Evolutionary conservation across 1,140 invertebrate species (phyloP).

Genomic region (Chlorops oryzae): DNA sequence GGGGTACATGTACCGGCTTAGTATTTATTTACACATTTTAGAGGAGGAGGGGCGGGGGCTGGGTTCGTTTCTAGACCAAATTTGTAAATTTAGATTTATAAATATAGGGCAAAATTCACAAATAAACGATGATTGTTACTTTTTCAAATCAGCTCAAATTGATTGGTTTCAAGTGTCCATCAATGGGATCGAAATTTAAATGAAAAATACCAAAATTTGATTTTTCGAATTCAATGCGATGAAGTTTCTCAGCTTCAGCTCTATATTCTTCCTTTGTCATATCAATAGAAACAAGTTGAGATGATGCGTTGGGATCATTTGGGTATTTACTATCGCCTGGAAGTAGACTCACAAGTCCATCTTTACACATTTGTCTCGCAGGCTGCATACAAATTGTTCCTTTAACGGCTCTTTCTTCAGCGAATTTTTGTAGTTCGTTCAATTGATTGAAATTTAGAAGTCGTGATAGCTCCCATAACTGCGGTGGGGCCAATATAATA

Average conservation of each 20-base stretch:
- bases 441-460: constrained; percentile 48
- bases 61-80: no score
- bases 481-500: constrained; percentile 51
- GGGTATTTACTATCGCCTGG: constrained; percentile 48
- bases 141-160: no score
- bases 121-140: no score
- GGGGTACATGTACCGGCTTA: no score
- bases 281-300: constrained; percentile 20
- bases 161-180: constrained; percentile 34
- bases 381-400: constrained; percentile 48
- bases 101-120: no score
- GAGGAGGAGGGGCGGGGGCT: no score
- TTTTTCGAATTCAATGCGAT: constrained; percentile 34
- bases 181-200: constrained; percentile 25
- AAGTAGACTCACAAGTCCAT: constrained; percentile 39
- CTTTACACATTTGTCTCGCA: constrained; percentile 43
- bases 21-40: no score
- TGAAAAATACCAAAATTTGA: constrained; percentile 20
- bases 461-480: constrained; percentile 53
- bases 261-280: constrained; percentile 33
- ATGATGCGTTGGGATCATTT: constrained; percentile 25
- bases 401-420: constrained; percentile 36
- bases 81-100: no score
- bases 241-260: constrained; percentile 23
- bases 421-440: constrained; percentile 49